Evolutionary conservation across 1,140 invertebrate species (phyloP).

Genomic region (Odontomachus brunneus): DNA sequence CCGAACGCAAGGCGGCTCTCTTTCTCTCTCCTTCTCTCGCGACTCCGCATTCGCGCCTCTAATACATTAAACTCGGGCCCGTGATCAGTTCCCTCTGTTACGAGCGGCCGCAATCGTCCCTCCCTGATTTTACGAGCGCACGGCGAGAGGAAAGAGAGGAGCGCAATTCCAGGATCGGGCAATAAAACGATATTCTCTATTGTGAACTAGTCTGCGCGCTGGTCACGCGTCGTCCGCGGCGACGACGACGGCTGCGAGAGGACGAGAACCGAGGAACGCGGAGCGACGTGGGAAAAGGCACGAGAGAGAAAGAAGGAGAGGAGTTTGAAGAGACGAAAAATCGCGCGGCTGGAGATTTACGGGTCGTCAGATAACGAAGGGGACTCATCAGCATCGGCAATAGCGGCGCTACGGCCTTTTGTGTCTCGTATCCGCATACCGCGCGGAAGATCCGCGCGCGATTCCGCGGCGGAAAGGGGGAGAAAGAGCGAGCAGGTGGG

Average conservation of each 20-base stretch:
- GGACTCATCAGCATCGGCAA: constrained; percentile 75
- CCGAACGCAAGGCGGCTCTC: too few species aligned
- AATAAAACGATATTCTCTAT: constrained; percentile 66
- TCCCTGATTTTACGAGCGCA: constrained; percentile 64
- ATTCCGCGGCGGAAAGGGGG: constrained; percentile 12
- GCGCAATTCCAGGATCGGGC: constrained; percentile 60
- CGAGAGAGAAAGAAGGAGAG: constrained; percentile 10
- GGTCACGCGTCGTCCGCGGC: constrained; percentile 28
- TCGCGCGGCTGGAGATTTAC: constrained; percentile 67
- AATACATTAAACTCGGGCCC: constrained; percentile 29
- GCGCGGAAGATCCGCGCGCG: neutral
- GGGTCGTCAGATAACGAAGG: constrained; percentile 72
- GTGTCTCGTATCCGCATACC: constrained; percentile 45
- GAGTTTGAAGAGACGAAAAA: constrained; percentile 44
- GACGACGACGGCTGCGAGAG: neutral
- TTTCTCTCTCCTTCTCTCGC: too few species aligned
- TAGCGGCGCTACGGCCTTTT: constrained; percentile 67
- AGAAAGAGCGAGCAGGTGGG: neutral
- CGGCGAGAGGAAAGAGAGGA: constrained; percentile 34
- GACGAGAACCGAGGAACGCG: constrained; percentile 4
- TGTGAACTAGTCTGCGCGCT: constrained; percentile 49
- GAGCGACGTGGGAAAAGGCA: constrained; percentile 24
- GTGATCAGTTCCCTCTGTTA: constrained; percentile 50
- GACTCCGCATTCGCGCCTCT: constrained; percentile 23
- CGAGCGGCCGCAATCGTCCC: constrained; percentile 32